These are phyloP conservation scores for Fissipunctia ypsillon DNA, from an alignment of 2,888 invertebrate genomes.

Conservation along the genomic window DNA sequence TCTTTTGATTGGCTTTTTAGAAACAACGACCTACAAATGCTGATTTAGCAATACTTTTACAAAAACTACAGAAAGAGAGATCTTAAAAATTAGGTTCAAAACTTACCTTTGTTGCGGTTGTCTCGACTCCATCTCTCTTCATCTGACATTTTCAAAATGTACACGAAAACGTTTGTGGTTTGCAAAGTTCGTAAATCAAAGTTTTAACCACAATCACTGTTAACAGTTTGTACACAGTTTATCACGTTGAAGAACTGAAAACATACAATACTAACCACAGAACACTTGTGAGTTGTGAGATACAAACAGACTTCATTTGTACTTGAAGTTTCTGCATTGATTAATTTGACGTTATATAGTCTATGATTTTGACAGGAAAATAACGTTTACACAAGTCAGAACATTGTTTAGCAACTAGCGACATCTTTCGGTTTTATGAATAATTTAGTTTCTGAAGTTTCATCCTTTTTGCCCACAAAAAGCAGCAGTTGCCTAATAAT, in stretches of 20 bases:
- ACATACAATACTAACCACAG: no score
- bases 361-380: background rate
- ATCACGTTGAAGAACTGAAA: background rate
- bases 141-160: conserved; percentile 44
- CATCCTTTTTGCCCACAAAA: no score
- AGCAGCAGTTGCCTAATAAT: no score
- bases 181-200: background rate
- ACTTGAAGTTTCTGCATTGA: background rate
- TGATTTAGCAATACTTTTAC: background rate
- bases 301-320: background rate
- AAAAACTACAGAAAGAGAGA: background rate
- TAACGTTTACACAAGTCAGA: no score
- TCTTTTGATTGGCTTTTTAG: background rate
- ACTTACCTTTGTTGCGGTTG: conserved; percentile 44
- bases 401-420: no score
- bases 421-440: no score
- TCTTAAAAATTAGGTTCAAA: no score
- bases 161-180: background rate
- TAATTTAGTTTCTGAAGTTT: no score
- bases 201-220: background rate
- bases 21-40: background rate
- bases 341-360: no score
- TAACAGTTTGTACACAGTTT: background rate
- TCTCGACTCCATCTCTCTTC: conserved; percentile 53
- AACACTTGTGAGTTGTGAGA: no score